A percentile compares a stretch with the other conserved stretches of the same genome.
These are phyloP conservation scores for Neoitamus cyanurus DNA, from an alignment of 2,888 invertebrate genomes.

Conservation along the genomic window DNA sequence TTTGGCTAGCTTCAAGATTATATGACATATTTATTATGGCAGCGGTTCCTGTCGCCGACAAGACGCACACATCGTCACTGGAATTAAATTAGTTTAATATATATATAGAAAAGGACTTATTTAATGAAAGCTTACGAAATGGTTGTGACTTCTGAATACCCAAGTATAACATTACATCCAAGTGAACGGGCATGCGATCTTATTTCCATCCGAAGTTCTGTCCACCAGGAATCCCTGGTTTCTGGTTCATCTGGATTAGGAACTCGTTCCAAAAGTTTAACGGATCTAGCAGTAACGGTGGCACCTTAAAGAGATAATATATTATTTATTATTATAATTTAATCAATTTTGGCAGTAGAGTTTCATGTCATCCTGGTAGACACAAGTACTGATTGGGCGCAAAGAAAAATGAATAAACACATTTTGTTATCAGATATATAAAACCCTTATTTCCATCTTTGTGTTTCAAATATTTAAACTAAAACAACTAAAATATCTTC, in stretches of 20 bases:
- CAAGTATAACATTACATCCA: conserved; percentile 93
- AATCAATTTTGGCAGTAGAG: neutral
- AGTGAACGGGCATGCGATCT: conserved; percentile 92
- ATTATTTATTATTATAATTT: too few relatives aligned
- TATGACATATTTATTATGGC: conserved; percentile 79
- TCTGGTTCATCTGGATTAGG: conserved; percentile 90
- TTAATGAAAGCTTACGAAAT: conserved; percentile 77
- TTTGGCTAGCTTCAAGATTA: conserved; percentile 62
- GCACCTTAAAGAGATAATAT: conserved; percentile 70
- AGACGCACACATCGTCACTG: conserved; percentile 94
- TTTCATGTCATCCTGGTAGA: too few relatives aligned
- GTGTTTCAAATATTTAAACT: neutral
- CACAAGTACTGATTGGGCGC: too few relatives aligned
- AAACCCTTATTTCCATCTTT: too few relatives aligned
- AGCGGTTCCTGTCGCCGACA: conserved; percentile 94
- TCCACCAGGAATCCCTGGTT: conserved; percentile 96
- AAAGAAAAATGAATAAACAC: neutral
- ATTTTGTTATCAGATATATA: too few relatives aligned
- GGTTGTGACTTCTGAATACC: conserved; percentile 91
- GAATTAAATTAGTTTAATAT: conserved; percentile 53
- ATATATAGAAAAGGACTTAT: neutral
- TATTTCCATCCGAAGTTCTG: conserved; percentile 93
- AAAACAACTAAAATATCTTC: too few relatives aligned
- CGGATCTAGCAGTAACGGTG: conserved; percentile 85
- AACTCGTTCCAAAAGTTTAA: conserved; percentile 83